A percentile compares a stretch with the other conserved stretches of the same genome.
phyloP scores from a whole-genome alignment of 2,113 vertebrate species.

The Hippocampus mohnikei region DNA sequence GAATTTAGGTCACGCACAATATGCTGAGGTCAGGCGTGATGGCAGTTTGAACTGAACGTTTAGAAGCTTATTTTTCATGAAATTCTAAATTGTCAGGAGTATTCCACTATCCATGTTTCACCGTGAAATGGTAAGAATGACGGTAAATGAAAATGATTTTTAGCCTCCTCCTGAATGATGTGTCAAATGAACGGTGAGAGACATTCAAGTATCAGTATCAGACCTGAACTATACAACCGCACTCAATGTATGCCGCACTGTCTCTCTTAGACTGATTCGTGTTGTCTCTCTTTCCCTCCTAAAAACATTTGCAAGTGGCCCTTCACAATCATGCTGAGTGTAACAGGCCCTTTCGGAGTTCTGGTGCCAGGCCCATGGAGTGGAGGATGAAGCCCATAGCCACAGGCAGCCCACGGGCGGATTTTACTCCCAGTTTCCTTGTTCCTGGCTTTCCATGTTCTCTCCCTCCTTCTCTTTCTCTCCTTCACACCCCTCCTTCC shows the following conservation, averaged over 20 bases:
- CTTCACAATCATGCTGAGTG: conserved; percentile 58
- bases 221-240: conserved; percentile 21
- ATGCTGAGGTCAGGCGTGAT: not conserved
- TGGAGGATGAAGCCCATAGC: conserved; percentile 38
- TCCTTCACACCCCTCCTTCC: conserved; percentile 32
- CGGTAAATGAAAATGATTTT: not conserved
- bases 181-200: conserved; percentile 54
- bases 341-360: conserved; percentile 52
- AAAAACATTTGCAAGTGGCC: conserved; percentile 38
- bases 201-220: not conserved
- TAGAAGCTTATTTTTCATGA: not conserved
- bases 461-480: conserved; percentile 22
- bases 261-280: conserved; percentile 49
- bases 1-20: not conserved
- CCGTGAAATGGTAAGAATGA: not conserved
- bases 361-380: conserved; percentile 54
- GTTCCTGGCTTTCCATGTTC: conserved; percentile 33
- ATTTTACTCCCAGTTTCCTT: conserved; percentile 42
- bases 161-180: conserved; percentile 36
- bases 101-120: not conserved
- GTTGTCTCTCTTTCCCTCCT: conserved; percentile 39
- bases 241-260: conserved; percentile 23
- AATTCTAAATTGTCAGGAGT: not conserved
- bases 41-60: not conserved
- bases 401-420: conserved; percentile 56